These are phyloP conservation scores for Drosophila ficusphila DNA, from an alignment of 1,140 invertebrate species.

Conservation along the genomic window DNA sequence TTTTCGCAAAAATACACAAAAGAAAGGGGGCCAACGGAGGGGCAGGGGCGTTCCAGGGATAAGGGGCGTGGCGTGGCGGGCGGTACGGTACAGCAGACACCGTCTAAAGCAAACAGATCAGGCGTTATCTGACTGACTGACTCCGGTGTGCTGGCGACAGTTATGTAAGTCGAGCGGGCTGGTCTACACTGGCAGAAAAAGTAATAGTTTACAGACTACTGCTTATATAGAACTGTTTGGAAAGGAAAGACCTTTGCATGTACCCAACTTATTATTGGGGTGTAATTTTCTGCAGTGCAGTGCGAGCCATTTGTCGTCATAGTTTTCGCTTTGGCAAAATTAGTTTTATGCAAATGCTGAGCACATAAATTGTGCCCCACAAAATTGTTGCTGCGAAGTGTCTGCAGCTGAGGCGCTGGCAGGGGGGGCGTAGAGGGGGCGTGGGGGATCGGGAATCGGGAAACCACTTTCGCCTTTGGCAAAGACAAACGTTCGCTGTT, in stretches of 20 bases:
- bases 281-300: background rate
- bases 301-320: constrained; percentile 39
- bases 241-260: no score
- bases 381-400: constrained; percentile 42
- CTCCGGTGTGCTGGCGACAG: constrained; percentile 28
- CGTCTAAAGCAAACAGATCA: constrained; percentile 73
- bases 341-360: constrained; percentile 79
- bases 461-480: constrained; percentile 66
- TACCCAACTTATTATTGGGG: no score
- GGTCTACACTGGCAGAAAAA: constrained; percentile 4
- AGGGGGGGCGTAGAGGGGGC: background rate
- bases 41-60: background rate
- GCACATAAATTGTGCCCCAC: constrained; percentile 74
- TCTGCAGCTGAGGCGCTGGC: constrained; percentile 20
- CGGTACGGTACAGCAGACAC: constrained; percentile 17
- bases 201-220: no score
- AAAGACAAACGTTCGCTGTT: constrained; percentile 27
- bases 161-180: constrained; percentile 58
- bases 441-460: constrained; percentile 8
- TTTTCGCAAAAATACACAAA: constrained; percentile 65
- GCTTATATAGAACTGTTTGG: no score
- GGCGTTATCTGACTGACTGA: constrained; percentile 56
- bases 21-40: background rate
- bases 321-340: constrained; percentile 62
- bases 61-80: background rate